Base-by-base conservation (phyloP, 2,888 invertebrate genomes). In the Beris chalybata region DNA sequence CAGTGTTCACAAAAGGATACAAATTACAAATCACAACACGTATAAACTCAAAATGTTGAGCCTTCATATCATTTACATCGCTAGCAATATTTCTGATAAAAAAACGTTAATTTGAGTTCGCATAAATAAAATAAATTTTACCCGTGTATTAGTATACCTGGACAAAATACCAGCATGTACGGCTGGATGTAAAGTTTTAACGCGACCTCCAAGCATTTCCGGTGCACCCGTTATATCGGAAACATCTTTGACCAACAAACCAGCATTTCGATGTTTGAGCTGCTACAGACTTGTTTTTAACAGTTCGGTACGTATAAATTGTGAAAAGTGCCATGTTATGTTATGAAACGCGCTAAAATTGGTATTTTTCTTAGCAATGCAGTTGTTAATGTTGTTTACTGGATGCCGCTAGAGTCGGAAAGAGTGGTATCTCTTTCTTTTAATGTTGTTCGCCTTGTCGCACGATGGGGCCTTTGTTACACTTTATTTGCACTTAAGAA, bases 141-240 rank as follows among this genome's bases (percentile, higher is more conserved):
- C 12, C 45, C 29, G 31, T 4, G n/a, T 52, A 52, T 52, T 52
- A 15, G 12, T 61, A 71, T 78, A 86, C 86, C 89, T 86, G 2
- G 88, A 83, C 69, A 90, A 79, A 67, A 90, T 89, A 78, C 97
- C 98, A 69, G 91, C 97, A 83, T 97, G 97, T 2, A 98, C 91
- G 47, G 95, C 95, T 0, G 98, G 98, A 78, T 99, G 98, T 13
- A 99, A 84, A 0, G 97, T 97, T 81, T 99, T 99, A 0, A 99
- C 98, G 64, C 98, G 85, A 0, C 98, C 98, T 0, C 95, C 95
- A 22, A 99, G 85, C 91, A 99, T 96, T 83, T 99, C 98, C 0
- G 95, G 94, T 3, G 94, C 95, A 56, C 93, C 93, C 0, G 97
- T 97, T 67, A 97, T 88, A 58, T 95, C 93, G 0, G 95, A 90